Evolutionary conservation across 2,113 vertebrate genomes (phyloP), one percentile per base, ranked within the genome.

Genomic region (Dicerorhinus sumatrensis): DNA sequence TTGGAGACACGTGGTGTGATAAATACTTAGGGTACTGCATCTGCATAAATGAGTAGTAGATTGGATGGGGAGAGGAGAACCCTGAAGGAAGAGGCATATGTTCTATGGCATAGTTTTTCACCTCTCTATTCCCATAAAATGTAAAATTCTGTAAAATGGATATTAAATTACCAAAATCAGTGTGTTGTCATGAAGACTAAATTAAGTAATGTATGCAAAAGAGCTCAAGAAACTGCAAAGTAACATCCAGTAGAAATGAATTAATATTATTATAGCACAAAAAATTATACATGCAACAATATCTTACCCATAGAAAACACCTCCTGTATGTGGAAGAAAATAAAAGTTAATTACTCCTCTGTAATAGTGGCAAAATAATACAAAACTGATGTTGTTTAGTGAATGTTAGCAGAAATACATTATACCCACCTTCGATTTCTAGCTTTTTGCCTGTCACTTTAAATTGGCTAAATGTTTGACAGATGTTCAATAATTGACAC

Each of bases 401-500:
- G 87, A 6, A 85, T 75, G 56, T 73, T 63, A 51, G 97, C 97
- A 96, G 97, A 97, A 96, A 67, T 9, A 51, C 20, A 42, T 91
- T 51, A 51, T 83, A 89, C 56, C 95, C 87, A 60, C 36, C 58
- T 54, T 86, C 18, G 4, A 67, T 84, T 91, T 63, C 58, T 21
- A 95, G 97, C 96, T 96, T 46, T 79, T 79, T 86, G 89, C 17
- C 94, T 97, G 95, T 92, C n/a, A 97, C 89, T 97, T 77, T 46
- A 33, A 91, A 96, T 46, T 46, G 97, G 94, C 83, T 42, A 73
- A 94, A 54, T 63, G 89, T 98, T 92, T 94, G 98, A 98, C 97
- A 98, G 97, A 91, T 98, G 98, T 60, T 97, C 97, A 98, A 95
- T 97, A 98, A 98, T 95, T 98, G 98, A 96, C 94, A 96, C n/a